Evolutionary conservation across 2,113 vertebrate genomes (phyloP).

Genomic region (Dryoscopus gambensis): DNA sequence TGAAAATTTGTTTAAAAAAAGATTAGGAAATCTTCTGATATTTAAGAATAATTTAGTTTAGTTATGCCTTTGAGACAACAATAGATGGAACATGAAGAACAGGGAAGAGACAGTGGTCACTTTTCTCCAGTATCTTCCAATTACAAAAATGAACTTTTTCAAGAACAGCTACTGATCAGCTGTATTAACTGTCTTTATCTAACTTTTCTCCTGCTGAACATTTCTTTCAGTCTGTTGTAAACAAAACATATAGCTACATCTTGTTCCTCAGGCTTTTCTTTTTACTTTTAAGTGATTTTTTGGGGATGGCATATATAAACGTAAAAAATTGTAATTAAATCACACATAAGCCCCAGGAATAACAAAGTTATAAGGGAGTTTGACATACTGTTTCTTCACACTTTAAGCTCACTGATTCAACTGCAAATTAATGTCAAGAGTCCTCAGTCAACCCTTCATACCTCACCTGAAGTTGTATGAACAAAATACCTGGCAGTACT

Average conservation of each 20-base stretch:
- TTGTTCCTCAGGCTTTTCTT: neutral
- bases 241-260: neutral
- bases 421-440: neutral
- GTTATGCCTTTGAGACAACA: neutral
- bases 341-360: neutral
- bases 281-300: neutral
- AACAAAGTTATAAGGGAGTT: neutral
- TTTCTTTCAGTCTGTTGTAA: neutral
- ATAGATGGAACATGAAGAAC: neutral
- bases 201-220: neutral
- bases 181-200: neutral
- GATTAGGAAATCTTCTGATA: neutral
- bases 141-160: neutral
- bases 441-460: neutral
- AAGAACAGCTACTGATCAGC: neutral
- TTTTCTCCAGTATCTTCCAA: neutral
- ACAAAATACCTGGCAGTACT: neutral
- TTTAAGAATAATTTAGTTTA: neutral
- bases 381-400: neutral
- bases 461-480: accelerated
- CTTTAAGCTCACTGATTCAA: neutral
- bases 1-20: neutral
- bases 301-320: neutral
- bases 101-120: neutral
- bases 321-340: neutral